Base-by-base conservation (phyloP, 2,888 invertebrate species). In the Ichneumoninae sp. region DNA sequence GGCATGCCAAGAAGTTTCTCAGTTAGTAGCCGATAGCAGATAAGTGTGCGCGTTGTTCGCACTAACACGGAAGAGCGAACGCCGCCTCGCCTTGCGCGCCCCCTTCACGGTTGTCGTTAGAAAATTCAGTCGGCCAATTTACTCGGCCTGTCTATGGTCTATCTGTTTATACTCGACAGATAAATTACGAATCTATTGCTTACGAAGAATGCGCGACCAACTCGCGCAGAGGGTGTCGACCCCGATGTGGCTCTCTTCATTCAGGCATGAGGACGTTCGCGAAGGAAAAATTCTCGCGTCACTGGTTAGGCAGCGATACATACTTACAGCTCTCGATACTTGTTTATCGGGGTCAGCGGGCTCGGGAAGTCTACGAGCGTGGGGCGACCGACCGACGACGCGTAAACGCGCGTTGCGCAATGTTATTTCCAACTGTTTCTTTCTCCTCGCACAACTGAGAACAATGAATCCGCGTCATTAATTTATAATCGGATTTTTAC, bases 191-290 rank as follows among this genome's bases (percentile, higher is more conserved):
- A 63, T 63, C 33, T 6, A 33, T 30, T 26, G 16, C 63, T 5
- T 1, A 5, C 6, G 16, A 63, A 30, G 16, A 30, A 30, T 30
- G 33, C 16, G 33, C 33, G n/a, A 16, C 33, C n/a, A 63, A 63
- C 57, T 10, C 57, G 57, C 26, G 26, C 22, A 13, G 88, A 88
- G 89, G 90, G 90, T 90, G 88, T 88, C 85, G 91, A 89, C 89
- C 89, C 86, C 88, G 80, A 88, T 89, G 86, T 79, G 86, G 87
- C 86, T 60, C 63, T 82, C 81, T 73, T 85, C 86, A 86, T 87
- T 85, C 86, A 86, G 75, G 76, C 52, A 33, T 63, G 60, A 83
- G 71, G n/a, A 19, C 60, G 69, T 69, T 68, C 16, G 57, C 22
- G 40, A 70, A 26, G 52, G 65, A 70, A 81, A 75, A 70, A 30